Evolutionary conservation across 2,888 invertebrate genomes (phyloP).

Genomic region (Scaptomyza flava): DNA sequence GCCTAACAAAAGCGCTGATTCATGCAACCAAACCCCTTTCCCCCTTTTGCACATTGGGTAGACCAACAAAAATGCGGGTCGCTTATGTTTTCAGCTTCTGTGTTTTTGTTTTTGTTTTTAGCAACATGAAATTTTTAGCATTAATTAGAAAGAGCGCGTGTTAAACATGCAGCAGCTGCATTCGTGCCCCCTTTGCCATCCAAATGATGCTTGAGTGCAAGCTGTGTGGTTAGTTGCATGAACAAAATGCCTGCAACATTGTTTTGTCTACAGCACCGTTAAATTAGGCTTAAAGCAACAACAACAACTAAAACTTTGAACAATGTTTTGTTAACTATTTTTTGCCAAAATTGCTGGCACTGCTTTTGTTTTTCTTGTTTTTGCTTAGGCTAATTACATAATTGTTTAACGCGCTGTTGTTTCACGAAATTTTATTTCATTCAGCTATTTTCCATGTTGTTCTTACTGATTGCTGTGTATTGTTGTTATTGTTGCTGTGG

Average conservation of each 20-base stretch:
- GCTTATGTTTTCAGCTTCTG: slow-evolving; percentile 16
- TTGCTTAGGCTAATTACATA: slow-evolving; percentile 66
- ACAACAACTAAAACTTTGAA: slow-evolving; percentile 33
- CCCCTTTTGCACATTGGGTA: background rate
- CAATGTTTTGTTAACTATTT: slow-evolving; percentile 66
- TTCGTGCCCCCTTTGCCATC: background rate
- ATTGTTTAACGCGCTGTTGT: slow-evolving; percentile 46
- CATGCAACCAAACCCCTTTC: background rate
- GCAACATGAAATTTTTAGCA: slow-evolving; percentile 56
- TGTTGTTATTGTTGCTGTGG: slow-evolving; percentile 2
- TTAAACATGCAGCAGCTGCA: slow-evolving; percentile 30
- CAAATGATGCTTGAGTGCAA: slow-evolving; percentile 44
- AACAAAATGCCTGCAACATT: slow-evolving; percentile 70
- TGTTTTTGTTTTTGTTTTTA: background rate
- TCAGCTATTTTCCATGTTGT: slow-evolving; percentile 3
- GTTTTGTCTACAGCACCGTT: slow-evolving; percentile 65
- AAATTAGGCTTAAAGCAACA: slow-evolving; percentile 72
- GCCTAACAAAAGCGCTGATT: slow-evolving; percentile 34
- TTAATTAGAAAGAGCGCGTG: slow-evolving; percentile 72
- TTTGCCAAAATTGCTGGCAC: slow-evolving; percentile 21
- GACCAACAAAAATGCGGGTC: slow-evolving; percentile 26
- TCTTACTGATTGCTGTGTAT: background rate
- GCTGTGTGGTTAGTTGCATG: slow-evolving; percentile 60
- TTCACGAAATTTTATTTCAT: slow-evolving; percentile 16
- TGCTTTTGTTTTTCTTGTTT: slow-evolving; percentile 41